Evolutionary conservation across 2,797 vertebrate species (phyloP).

Genomic region (Labeo calbasu): DNA sequence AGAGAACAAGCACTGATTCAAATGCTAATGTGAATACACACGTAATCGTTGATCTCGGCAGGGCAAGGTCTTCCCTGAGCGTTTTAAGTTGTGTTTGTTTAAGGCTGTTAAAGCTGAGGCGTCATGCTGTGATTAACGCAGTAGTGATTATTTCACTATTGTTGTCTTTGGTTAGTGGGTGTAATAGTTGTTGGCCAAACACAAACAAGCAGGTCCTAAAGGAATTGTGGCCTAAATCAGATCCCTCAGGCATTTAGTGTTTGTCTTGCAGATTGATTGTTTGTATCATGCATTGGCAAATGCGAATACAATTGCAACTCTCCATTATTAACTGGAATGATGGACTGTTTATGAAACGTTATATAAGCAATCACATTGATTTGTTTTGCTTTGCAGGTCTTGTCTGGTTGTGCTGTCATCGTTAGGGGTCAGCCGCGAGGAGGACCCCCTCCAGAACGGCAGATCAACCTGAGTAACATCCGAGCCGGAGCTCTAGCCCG

Average conservation of each 20-base stretch:
- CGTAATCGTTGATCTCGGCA: neutral
- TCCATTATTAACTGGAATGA: neutral
- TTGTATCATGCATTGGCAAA: conserved; percentile 1
- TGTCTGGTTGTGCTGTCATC: conserved; percentile 96
- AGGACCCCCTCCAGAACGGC: conserved; percentile 92
- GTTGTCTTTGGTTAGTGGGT: conserved; percentile 2
- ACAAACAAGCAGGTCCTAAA: conserved; percentile 10
- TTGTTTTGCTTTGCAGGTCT: conserved; percentile 77
- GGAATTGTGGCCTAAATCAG: neutral
- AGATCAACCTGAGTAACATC: conserved; percentile 98
- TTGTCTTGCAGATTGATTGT: conserved; percentile 13
- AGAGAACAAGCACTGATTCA: conserved; percentile 5
- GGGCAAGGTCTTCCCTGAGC: neutral
- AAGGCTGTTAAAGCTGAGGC: neutral
- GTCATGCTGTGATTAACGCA: neutral
- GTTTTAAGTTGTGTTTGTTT: neutral
- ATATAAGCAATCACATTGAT: neutral
- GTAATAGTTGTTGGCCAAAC: conserved; percentile 14
- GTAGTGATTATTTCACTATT: conserved; percentile 1
- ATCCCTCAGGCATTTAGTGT: neutral
- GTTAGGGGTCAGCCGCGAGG: conserved; percentile 95
- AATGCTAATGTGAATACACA: conserved; percentile 28
- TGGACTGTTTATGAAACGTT: neutral
- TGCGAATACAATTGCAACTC: neutral
- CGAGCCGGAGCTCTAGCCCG: conserved; percentile 89